A percentile compares a stretch with the other conserved stretches of the same genome.
Conservation (phyloP, 2,888 invertebrate species). For the Phengaris alcon region DNA sequence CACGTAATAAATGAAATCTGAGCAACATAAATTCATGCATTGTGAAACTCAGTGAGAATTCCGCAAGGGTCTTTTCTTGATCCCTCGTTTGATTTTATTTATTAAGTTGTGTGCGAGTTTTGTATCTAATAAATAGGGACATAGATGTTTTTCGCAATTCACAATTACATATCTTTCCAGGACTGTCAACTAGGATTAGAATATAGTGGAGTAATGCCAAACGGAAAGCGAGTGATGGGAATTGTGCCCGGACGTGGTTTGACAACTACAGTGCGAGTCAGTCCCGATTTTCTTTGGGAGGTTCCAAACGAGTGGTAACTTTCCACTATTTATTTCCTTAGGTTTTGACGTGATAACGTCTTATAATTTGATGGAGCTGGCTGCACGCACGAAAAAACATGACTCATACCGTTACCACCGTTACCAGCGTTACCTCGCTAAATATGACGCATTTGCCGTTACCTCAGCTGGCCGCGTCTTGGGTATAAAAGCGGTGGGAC, state of each 20-base stretch:
- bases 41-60: neutral
- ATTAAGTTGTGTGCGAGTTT: neutral
- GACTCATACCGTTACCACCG: too few relatives aligned
- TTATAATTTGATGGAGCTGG: too few relatives aligned
- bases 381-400: too few relatives aligned
- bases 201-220: conserved; percentile 89
- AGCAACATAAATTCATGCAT: too few relatives aligned
- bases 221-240: conserved; percentile 93
- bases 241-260: conserved; percentile 93
- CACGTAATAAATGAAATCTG: too few relatives aligned
- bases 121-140: neutral
- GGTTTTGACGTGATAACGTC: too few relatives aligned
- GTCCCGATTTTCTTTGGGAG: conserved; percentile 91
- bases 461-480: too few relatives aligned
- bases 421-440: too few relatives aligned
- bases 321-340: neutral
- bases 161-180: conserved; percentile 54
- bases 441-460: too few relatives aligned
- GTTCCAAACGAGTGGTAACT: conserved; percentile 88
- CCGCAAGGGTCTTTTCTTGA: neutral
- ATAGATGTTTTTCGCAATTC: neutral
- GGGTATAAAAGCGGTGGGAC: too few relatives aligned
- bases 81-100: neutral
- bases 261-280: conserved; percentile 92
- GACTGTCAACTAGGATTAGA: conserved; percentile 97